These are phyloP conservation scores for Perithous albicinctus DNA, from an alignment of 2,888 invertebrate species.

Conservation along the genomic window DNA sequence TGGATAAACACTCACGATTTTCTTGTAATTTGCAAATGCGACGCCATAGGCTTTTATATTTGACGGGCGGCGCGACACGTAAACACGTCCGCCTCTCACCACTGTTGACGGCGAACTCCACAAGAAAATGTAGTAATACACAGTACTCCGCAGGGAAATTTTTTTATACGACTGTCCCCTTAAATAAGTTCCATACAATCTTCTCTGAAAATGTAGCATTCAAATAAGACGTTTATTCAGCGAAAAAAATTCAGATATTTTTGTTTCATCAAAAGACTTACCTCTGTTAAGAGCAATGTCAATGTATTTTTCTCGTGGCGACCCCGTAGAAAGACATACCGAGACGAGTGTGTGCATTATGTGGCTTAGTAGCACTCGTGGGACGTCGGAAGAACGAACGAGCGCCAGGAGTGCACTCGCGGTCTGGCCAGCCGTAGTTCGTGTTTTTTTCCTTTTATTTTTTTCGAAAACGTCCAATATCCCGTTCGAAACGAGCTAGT, in stretches of 20 bases:
- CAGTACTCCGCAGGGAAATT: too few relatives aligned
- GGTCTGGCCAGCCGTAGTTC: neutral
- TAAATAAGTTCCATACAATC: neutral
- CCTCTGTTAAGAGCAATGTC: neutral
- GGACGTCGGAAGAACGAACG: slow-evolving; percentile 14
- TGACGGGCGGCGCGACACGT: too few relatives aligned
- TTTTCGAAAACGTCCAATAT: slow-evolving; percentile 20
- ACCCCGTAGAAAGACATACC: neutral
- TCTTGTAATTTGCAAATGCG: too few relatives aligned
- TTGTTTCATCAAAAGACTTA: neutral
- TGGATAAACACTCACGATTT: too few relatives aligned
- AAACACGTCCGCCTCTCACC: too few relatives aligned
- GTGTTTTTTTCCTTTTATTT: neutral
- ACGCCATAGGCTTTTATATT: too few relatives aligned
- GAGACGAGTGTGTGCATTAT: slow-evolving; percentile 14
- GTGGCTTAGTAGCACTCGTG: slow-evolving; percentile 16
- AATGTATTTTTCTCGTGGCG: neutral
- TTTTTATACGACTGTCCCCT: too few relatives aligned
- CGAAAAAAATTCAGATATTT: neutral
- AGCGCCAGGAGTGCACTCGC: slow-evolving; percentile 35
- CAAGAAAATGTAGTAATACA: too few relatives aligned
- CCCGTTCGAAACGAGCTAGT: slow-evolving; percentile 23
- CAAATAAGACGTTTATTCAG: neutral
- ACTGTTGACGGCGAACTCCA: too few relatives aligned
- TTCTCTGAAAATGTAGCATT: neutral